A percentile compares a stretch with the other conserved stretches of the same genome.
These are phyloP conservation scores for Phthorimaea operculella DNA, from an alignment of 1,140 invertebrate genomes.

Conservation along the genomic window DNA sequence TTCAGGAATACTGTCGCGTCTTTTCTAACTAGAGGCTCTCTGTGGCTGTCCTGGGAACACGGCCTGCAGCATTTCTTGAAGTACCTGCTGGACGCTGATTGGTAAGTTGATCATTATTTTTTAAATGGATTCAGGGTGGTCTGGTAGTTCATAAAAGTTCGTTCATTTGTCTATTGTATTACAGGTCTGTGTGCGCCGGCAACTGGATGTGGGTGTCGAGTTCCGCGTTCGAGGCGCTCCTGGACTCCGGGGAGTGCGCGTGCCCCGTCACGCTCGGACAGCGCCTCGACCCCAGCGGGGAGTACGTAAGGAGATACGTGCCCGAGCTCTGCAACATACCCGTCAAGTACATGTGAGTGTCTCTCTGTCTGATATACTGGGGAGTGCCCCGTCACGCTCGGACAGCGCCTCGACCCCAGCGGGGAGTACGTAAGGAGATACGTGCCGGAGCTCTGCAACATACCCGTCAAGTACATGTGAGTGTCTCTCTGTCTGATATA, in stretches of 20 bases:
- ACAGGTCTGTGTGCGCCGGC: conserved; percentile 76
- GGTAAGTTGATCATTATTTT: too few species aligned
- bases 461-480: conserved; percentile 76
- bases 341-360: conserved; percentile 72
- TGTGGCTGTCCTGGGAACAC: too few species aligned
- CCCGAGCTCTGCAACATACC: conserved; percentile 76
- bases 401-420: conserved; percentile 69
- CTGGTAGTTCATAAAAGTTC: too few species aligned
- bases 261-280: too few species aligned
- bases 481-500: conserved; percentile 20
- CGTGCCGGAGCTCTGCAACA: conserved; percentile 73
- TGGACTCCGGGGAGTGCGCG: conserved; percentile 76
- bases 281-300: conserved; percentile 73
- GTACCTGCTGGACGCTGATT: too few species aligned
- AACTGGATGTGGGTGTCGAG: conserved; percentile 87
- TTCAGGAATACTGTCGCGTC: too few species aligned
- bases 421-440: conserved; percentile 78
- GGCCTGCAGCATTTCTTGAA: too few species aligned
- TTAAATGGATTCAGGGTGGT: too few species aligned
- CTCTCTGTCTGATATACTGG: too few species aligned
- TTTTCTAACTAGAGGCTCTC: too few species aligned
- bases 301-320: conserved; percentile 77
- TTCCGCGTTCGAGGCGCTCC: conserved; percentile 75
- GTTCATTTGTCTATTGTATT: too few species aligned
- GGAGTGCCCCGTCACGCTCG: too few species aligned